Evolutionary conservation across 1,140 invertebrate species (phyloP).

Genomic region (Hyles vespertilio): DNA sequence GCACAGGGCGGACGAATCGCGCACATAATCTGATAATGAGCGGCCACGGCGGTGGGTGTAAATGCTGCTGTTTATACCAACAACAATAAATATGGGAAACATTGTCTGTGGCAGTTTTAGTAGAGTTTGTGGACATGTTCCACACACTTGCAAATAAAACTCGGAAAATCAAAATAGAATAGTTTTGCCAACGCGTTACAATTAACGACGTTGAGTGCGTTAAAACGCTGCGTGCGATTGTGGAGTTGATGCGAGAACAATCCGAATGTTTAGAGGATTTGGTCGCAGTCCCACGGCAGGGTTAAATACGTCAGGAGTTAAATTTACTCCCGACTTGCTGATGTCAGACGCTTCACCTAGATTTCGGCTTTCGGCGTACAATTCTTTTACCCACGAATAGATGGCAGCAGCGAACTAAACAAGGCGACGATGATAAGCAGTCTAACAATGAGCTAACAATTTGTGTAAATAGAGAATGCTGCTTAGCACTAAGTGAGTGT

Average conservation of each 20-base stretch:
- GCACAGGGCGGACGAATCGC: no score
- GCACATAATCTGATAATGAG: no score
- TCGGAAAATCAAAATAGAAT: constrained; percentile 6
- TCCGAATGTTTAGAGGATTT: constrained; percentile 40
- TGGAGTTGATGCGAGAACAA: constrained; percentile 32
- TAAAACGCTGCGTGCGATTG: constrained; percentile 17
- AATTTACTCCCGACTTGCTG: constrained; percentile 66
- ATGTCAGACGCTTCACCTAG: constrained; percentile 73
- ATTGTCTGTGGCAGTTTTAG: no score
- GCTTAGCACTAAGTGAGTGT: no score
- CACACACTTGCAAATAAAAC: no score
- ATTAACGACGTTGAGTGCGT: constrained; percentile 16
- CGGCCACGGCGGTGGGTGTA: no score
- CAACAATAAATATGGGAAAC: no score
- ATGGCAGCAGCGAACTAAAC: constrained; percentile 57
- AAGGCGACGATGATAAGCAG: constrained; percentile 23
- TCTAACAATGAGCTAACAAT: not conserved
- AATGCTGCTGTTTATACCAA: no score
- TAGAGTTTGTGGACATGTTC: no score
- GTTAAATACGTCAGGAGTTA: constrained; percentile 69
- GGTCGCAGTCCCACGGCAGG: constrained; percentile 44
- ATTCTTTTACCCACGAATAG: constrained; percentile 57
- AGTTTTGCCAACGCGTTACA: constrained; percentile 6
- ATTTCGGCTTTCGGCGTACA: constrained; percentile 55
- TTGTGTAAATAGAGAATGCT: no score